Percentiles rank a stretch among this genome's conserved stretches.
These are phyloP conservation scores for Brienomyrus brachyistius DNA, from an alignment of 2,113 vertebrate species.

Conservation along the genomic window DNA sequence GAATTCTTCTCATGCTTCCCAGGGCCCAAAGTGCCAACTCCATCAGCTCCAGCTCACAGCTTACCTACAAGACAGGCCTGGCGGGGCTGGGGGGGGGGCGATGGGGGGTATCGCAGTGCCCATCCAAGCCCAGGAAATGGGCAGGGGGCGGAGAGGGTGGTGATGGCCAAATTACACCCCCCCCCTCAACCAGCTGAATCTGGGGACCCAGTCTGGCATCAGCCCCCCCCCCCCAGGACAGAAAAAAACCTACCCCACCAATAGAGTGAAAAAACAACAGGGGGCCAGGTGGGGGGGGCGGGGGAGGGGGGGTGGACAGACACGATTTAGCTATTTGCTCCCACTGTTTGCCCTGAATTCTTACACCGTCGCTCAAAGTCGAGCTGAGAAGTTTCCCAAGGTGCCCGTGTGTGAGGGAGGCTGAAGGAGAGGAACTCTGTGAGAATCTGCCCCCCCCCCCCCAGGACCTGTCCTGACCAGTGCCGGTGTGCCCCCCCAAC, in stretches of 20 bases:
- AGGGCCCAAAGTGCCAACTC: background rate
- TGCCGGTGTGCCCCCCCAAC: no score
- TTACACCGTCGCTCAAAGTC: constrained; percentile 61
- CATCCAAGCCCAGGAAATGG: background rate
- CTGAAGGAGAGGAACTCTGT: constrained; percentile 23
- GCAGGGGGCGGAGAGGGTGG: background rate
- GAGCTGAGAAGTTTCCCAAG: constrained; percentile 83
- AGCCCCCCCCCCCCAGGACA: no score
- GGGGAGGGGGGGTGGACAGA: constrained; percentile 31
- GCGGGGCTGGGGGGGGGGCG: background rate
- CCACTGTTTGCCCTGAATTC: constrained; percentile 66
- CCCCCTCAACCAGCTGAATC: no score
- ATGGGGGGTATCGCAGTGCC: background rate
- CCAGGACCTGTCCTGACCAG: background rate
- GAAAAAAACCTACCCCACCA: background rate
- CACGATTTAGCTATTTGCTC: constrained; percentile 57
- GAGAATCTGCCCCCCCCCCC: background rate
- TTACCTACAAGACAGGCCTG: background rate
- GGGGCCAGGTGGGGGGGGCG: background rate
- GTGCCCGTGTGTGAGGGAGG: background rate
- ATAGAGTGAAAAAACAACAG: background rate
- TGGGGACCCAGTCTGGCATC: no score
- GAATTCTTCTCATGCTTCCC: constrained; percentile 60
- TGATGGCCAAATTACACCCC: background rate
- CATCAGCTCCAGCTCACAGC: background rate